Base-by-base conservation (phyloP, 2,113 vertebrate species). In the Sula dactylatra region DNA sequence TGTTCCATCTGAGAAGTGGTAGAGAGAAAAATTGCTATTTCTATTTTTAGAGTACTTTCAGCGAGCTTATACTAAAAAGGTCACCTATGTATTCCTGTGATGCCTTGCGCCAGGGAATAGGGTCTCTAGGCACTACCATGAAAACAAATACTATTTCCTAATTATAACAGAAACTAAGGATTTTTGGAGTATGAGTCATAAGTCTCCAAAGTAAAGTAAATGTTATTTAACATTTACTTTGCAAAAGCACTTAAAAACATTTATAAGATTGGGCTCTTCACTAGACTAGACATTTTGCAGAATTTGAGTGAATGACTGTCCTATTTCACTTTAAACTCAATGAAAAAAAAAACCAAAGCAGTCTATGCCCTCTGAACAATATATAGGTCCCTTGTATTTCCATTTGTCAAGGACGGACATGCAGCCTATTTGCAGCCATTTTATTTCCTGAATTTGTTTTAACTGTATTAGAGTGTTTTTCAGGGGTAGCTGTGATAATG, bases 131-230 rank as follows among this genome's bases (percentile, higher is more conserved):
- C 45, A 59, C n/a, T 91, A 27, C 29, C 20, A 29, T 17, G 54
- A 91, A 97, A 95, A 91, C 58, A 91, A 91, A 85, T 66, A 95
- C 55, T 93, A 88, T 86, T 93, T 91, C 71, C 84, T 90, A 94
- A 89, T 96, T 91, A 87, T 58, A 85, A 73, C 44, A 87, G 58
- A 87, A 93, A 70, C 34, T 13, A 52, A 58, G 45, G 38, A 54
- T 77, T 77, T 20, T 85, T 85, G 81, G 86, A 56, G 29, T 66
- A 65, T 95, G 86, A 97, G n/a, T 96, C 92, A 85, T 69, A 82
- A 91, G 54, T 82, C 92, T 91, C 79, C 45, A n/a, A 95, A 91
- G 45, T 66, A 93, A 73, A 81, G 65, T 47, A 82, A 55, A 56
- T 50, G 4, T 58, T 94, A 82, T 66, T 96, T 90, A 97, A 91